These are phyloP conservation scores for Ictalurus punctatus DNA, from an alignment of 2,113 vertebrate species.

Conservation along the genomic window DNA sequence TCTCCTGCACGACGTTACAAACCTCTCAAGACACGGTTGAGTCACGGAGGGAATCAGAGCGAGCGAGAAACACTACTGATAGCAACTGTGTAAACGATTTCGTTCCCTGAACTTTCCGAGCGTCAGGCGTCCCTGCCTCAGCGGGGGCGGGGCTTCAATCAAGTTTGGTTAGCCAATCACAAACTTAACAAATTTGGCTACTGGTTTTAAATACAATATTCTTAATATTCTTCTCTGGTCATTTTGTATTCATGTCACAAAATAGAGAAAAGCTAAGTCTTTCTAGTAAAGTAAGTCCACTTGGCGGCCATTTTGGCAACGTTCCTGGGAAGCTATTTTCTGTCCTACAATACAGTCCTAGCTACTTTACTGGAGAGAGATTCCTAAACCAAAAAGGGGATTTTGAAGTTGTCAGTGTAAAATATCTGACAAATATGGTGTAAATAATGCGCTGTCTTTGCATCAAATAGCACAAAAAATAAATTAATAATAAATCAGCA, in stretches of 20 bases:
- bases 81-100: background rate
- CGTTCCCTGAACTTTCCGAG: slow-evolving; percentile 25
- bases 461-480: background rate
- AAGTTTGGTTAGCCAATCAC: background rate
- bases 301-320: background rate
- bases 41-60: background rate
- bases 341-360: background rate
- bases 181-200: background rate
- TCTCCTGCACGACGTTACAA: no score
- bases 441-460: background rate
- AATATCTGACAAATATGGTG: background rate
- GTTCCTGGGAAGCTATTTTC: background rate
- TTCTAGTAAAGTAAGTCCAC: background rate
- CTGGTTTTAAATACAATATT: background rate
- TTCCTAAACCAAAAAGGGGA: background rate
- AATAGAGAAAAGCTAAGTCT: background rate
- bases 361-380: background rate
- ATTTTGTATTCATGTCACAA: background rate
- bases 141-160: background rate
- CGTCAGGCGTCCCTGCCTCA: background rate
- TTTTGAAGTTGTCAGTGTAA: background rate
- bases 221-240: background rate
- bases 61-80: background rate
- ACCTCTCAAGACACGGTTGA: background rate
- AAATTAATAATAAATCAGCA: background rate